These are phyloP conservation scores for Drosophila silvestris DNA, from an alignment of 2,888 invertebrate genomes.

Conservation along the genomic window DNA sequence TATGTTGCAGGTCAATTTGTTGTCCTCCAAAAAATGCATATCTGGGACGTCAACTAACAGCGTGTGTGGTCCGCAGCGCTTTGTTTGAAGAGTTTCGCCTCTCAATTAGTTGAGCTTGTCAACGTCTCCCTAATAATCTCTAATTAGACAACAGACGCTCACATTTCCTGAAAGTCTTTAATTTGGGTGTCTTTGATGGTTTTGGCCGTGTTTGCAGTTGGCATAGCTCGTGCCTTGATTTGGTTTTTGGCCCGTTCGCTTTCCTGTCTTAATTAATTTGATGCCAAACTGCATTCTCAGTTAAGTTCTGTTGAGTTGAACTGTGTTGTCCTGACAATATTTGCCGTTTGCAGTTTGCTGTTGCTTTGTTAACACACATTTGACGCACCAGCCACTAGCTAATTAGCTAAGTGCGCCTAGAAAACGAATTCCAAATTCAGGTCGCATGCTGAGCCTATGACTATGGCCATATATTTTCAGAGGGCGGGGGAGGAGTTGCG, in stretches of 20 bases:
- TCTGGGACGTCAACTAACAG: conserved; percentile 11
- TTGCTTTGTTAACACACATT: conserved; percentile 65
- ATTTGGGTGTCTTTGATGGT: conserved; percentile 13
- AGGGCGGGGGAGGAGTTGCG: background rate
- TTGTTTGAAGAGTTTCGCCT: conserved; percentile 1
- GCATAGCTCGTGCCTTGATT: conserved; percentile 17
- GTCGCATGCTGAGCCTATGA: conserved; percentile 19
- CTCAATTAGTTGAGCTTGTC: conserved; percentile 41
- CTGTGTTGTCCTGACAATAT: conserved; percentile 43
- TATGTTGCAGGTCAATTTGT: conserved; percentile 79
- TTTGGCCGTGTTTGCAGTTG: conserved; percentile 6
- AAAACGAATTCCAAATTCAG: background rate
- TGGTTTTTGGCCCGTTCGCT: conserved; percentile 37
- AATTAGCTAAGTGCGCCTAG: conserved; percentile 74
- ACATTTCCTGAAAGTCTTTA: conserved; percentile 3
- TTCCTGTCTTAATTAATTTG: conserved; percentile 74
- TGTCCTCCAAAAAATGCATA: conserved; percentile 42
- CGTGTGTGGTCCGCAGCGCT: conserved; percentile 55
- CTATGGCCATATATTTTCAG: conserved; percentile 8
- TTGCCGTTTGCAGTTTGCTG: conserved; percentile 26
- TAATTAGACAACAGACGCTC: conserved; percentile 60
- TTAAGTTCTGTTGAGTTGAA: conserved; percentile 9
- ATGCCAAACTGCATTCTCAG: conserved; percentile 65
- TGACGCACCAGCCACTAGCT: conserved; percentile 61
- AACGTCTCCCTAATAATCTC: conserved; percentile 60